These are phyloP conservation scores for Aspidoscelis tigris DNA, from an alignment of 2,113 vertebrate species.

Conservation along the genomic window DNA sequence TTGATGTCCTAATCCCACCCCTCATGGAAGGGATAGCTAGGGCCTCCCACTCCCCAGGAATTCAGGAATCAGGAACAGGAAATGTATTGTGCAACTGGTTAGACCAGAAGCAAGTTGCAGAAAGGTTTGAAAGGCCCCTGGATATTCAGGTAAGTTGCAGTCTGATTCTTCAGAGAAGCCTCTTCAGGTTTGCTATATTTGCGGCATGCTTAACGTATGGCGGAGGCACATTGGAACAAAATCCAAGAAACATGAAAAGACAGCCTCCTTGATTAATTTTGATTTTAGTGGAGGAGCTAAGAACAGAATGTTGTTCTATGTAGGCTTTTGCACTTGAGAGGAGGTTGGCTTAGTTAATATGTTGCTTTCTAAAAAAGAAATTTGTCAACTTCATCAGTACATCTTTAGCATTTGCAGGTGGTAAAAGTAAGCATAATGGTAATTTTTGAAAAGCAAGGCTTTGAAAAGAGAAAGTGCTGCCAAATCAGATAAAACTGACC, in stretches of 20 bases:
- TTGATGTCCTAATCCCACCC: conserved; percentile 9
- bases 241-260: background rate
- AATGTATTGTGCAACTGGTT: conserved; percentile 8
- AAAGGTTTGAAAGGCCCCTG: background rate
- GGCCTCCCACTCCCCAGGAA: conserved; percentile 32
- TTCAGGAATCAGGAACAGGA: conserved; percentile 12
- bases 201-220: background rate
- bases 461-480: background rate
- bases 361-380: background rate
- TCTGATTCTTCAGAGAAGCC: background rate
- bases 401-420: background rate
- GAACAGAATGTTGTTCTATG: background rate
- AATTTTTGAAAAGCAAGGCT: background rate
- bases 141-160: conserved; percentile 15
- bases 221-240: background rate
- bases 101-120: background rate
- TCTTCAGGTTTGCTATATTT: background rate
- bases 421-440: background rate
- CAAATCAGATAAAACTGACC: too few relatives aligned
- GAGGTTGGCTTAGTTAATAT: background rate
- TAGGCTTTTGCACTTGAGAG: background rate
- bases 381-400: background rate
- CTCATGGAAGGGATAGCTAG: background rate
- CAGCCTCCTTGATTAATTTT: too few relatives aligned
- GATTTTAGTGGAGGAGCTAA: background rate